Percentiles rank a stretch among this genome's conserved stretches.
These are phyloP conservation scores for Chromoteleia sp. DNA, from an alignment of 2,888 invertebrate species.

Conservation along the genomic window DNA sequence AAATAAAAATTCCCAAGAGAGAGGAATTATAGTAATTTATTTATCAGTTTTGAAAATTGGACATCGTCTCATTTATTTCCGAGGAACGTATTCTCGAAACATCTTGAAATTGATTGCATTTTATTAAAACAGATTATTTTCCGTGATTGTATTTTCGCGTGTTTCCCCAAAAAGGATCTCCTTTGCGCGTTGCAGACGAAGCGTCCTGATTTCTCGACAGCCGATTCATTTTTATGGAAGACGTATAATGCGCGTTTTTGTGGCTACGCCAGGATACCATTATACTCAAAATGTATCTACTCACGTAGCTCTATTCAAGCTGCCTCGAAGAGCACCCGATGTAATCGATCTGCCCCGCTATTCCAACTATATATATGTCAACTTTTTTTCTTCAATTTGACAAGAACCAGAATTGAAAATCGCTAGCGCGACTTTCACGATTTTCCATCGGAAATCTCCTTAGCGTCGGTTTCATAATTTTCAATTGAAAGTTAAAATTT, in stretches of 20 bases:
- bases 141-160: constrained; percentile 56
- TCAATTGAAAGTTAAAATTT: constrained; percentile 14
- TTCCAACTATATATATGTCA: constrained; percentile 49
- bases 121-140: constrained; percentile 31
- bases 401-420: constrained; percentile 61
- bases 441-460: constrained; percentile 35
- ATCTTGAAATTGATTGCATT: constrained; percentile 43
- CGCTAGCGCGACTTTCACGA: constrained; percentile 43
- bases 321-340: constrained; percentile 59
- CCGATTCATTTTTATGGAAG: constrained; percentile 72
- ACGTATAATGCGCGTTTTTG: constrained; percentile 71
- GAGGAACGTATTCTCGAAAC: not conserved
- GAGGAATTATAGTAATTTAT: too few species aligned
- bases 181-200: constrained; percentile 53
- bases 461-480: constrained; percentile 21
- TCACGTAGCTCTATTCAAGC: constrained; percentile 69
- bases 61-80: constrained; percentile 12
- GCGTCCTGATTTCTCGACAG: constrained; percentile 71
- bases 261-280: constrained; percentile 70
- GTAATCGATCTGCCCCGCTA: constrained; percentile 69
- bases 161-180: constrained; percentile 47
- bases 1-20: not conserved
- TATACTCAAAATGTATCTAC: constrained; percentile 71
- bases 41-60: not conserved
- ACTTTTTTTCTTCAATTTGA: constrained; percentile 63